Evolutionary conservation across 2,888 invertebrate species (phyloP).

Genomic region (Diabrotica balteata): DNA sequence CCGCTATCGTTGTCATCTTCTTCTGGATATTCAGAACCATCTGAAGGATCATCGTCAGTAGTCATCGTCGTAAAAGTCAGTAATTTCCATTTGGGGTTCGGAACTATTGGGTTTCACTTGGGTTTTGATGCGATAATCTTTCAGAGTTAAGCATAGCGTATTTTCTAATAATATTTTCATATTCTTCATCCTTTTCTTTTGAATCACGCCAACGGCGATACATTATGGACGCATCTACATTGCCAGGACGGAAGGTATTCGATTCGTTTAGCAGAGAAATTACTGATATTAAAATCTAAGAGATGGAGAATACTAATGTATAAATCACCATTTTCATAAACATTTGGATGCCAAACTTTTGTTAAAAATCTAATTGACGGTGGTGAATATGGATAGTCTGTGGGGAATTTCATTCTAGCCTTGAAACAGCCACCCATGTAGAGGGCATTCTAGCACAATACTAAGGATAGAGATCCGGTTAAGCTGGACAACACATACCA

Average conservation of each 20-base stretch:
- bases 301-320: conserved; percentile 99
- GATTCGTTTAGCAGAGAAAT: conserved; percentile 99
- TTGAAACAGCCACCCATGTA: too few species aligned
- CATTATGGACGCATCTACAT: conserved; percentile 99
- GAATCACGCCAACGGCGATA: conserved; percentile 98
- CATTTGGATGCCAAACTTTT: conserved; percentile 99
- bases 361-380: conserved; percentile 97
- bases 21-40: too few species aligned
- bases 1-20: too few species aligned
- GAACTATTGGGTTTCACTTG: too few species aligned
- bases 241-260: conserved; percentile 98
- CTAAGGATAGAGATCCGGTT: too few species aligned
- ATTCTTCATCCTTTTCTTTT: conserved; percentile 97
- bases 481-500: too few species aligned
- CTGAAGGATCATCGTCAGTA: too few species aligned
- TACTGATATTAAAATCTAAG: conserved; percentile 94
- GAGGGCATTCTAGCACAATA: too few species aligned
- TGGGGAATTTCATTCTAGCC: conserved; percentile 99
- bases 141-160: too few species aligned
- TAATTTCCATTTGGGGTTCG: too few species aligned
- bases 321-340: conserved; percentile 99
- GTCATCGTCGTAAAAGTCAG: too few species aligned
- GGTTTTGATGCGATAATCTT: too few species aligned
- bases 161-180: conserved; percentile 98
- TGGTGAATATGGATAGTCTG: conserved; percentile 98